Percentiles rank a stretch among this genome's conserved stretches.
phyloP scores from a whole-genome alignment of 2,888 invertebrate genomes.

The Nephrotoma flavescens region DNA sequence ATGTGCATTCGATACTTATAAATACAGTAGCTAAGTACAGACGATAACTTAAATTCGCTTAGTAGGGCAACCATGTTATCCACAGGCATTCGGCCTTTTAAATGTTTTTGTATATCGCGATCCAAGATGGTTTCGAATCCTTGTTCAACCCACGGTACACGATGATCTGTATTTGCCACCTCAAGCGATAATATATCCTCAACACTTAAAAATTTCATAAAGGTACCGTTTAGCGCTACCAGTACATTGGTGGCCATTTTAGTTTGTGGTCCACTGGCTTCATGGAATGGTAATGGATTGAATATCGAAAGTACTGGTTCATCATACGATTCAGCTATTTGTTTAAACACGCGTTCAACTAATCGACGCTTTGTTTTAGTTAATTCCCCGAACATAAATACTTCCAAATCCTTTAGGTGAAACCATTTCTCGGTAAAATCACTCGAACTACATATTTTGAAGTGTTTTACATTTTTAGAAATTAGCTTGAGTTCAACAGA shows the following conservation, averaged over 20 bases:
- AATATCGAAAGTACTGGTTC: neutral
- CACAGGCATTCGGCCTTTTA: neutral
- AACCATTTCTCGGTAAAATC: neutral
- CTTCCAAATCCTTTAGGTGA: neutral
- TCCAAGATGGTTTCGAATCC: neutral
- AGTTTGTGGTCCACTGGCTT: neutral
- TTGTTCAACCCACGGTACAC: neutral
- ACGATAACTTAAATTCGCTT: neutral
- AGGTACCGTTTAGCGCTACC: neutral
- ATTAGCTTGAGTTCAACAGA: neutral
- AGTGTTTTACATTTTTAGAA: neutral
- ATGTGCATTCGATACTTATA: neutral
- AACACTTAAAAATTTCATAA: neutral
- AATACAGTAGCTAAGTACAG: neutral
- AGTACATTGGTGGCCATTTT: neutral
- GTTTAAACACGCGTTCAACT: neutral
- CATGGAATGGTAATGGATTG: neutral
- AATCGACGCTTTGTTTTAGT: neutral
- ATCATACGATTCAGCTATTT: neutral
- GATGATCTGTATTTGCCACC: neutral
- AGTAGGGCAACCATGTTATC: neutral
- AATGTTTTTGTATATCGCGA: neutral
- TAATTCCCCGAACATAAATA: neutral
- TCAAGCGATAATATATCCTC: neutral
- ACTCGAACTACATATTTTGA: neutral